phyloP scores from a whole-genome alignment of 1,140 invertebrate genomes.

The Lutraria rhynchaena region DNA sequence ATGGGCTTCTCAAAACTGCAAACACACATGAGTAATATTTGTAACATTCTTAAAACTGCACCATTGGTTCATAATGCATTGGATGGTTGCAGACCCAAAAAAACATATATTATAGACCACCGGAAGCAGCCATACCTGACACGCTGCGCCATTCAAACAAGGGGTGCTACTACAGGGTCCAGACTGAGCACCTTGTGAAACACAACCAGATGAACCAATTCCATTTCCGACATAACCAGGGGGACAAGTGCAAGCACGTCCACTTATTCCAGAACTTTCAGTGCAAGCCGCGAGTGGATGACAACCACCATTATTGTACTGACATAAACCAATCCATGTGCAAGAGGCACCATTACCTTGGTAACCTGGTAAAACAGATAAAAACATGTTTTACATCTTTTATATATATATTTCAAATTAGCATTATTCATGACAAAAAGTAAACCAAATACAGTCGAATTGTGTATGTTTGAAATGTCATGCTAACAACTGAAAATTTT shows the following conservation, averaged over 20 bases:
- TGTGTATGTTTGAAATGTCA: too few relatives aligned
- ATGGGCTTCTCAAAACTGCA: too few relatives aligned
- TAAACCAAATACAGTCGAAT: too few relatives aligned
- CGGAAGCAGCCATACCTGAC: constrained; percentile 68
- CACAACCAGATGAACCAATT: constrained; percentile 90
- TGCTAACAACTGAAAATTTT: too few relatives aligned
- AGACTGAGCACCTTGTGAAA: constrained; percentile 62
- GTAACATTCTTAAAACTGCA: too few relatives aligned
- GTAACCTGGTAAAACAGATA: constrained; percentile 84
- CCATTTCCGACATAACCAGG: constrained; percentile 91
- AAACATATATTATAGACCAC: too few relatives aligned
- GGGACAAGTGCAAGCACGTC: constrained; percentile 88
- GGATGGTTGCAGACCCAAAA: too few relatives aligned
- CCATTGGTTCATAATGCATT: too few relatives aligned
- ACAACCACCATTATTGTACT: constrained; percentile 89
- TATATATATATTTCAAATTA: too few relatives aligned
- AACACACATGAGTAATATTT: too few relatives aligned
- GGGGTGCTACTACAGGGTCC: constrained; percentile 86
- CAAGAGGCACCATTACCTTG: constrained; percentile 91
- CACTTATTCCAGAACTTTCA: constrained; percentile 81
- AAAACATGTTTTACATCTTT: neutral
- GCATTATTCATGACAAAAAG: too few relatives aligned
- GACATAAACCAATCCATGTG: constrained; percentile 87
- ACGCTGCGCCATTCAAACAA: constrained; percentile 84
- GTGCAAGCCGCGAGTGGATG: constrained; percentile 90